Base-by-base conservation (phyloP, 2,797 vertebrate species). In the Sebastiscus tertius region DNA sequence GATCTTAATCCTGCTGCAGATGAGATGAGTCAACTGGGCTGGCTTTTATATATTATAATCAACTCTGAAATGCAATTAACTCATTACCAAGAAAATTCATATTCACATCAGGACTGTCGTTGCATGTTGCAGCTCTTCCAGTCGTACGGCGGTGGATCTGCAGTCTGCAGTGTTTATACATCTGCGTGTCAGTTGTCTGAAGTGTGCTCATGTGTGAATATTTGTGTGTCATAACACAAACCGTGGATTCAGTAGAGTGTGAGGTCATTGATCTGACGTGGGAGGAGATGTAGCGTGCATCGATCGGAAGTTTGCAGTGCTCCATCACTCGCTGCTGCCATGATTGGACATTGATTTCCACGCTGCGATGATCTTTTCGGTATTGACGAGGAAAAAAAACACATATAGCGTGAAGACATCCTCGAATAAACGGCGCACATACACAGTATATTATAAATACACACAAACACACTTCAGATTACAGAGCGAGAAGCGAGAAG, bases 291-390 rank as follows among this genome's bases (percentile, higher is more conserved):
- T 3, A 46, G 22, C 16, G 22, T 11, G 22, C 36, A 72, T 70
- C 4, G 55, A 75, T 77, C 18, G 16, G 22, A 67, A 58, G 73
- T 80, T 64, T 52, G 16, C 31, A 8, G 61, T 0, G 70, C 52
- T 62, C 26, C 27, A 33, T 61, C 22, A 2, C 34, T 64, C 5
- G 58, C 54, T 9, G 58, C 72, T 12, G 42, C 55, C 46, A 2
- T 36, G 10, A 77, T 27, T 79, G 34, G 34, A 49, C 67, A 82
- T 88, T 64, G 87, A 88, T 80, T 70, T 71, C 16, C 26, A 26
- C 5, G 8, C 58, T 58, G 36, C 39, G 18, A 3, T 22, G 29
- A 79, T 77, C 3, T 27, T 54, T 33, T 11, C 39, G 0, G 8
- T 55, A 52, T 49, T 33, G 58, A 70, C 1, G 22, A 29, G 36